Percentiles rank a stretch among this genome's conserved stretches.
Evolutionary conservation across 1,140 invertebrate genomes (phyloP).

Genomic region (Centruroides sculpturatus): DNA sequence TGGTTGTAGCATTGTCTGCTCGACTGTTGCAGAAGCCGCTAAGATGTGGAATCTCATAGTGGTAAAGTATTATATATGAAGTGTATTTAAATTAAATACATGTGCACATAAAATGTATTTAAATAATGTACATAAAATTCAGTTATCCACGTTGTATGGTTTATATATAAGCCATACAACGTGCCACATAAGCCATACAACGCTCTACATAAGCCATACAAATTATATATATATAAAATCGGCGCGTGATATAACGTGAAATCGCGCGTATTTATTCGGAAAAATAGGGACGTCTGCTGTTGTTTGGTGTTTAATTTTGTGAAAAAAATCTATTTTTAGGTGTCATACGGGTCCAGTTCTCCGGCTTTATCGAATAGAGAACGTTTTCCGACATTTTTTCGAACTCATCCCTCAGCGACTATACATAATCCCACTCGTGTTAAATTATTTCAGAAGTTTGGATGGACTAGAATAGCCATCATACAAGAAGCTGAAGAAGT

Average conservation of each 20-base stretch:
- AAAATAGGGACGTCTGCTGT: no score
- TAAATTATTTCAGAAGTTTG: constrained; percentile 90
- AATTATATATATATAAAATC: no score
- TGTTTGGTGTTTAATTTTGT: not conserved
- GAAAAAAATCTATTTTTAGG: constrained; percentile 37
- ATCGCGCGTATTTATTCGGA: no score
- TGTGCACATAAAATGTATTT: no score
- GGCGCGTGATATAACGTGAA: no score
- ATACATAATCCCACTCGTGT: constrained; percentile 98
- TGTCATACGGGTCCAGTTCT: constrained; percentile 95
- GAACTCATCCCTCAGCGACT: constrained; percentile 97
- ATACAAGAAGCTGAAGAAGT: constrained; percentile 98
- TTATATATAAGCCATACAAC: no score
- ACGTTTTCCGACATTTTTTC: constrained; percentile 93
- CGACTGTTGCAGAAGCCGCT: constrained; percentile 94
- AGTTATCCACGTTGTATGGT: no score
- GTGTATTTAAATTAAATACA: no score
- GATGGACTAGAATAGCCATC: constrained; percentile 92
- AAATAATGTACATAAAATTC: no score
- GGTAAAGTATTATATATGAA: constrained; percentile 43
- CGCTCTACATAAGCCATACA: no score
- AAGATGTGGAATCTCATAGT: constrained; percentile 99
- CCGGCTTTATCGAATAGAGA: constrained; percentile 94
- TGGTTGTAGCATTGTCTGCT: constrained; percentile 98
- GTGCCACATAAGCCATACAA: no score